Evolutionary conservation across 2,113 vertebrate species (phyloP).

Genomic region (Perognathus longimembris): DNA sequence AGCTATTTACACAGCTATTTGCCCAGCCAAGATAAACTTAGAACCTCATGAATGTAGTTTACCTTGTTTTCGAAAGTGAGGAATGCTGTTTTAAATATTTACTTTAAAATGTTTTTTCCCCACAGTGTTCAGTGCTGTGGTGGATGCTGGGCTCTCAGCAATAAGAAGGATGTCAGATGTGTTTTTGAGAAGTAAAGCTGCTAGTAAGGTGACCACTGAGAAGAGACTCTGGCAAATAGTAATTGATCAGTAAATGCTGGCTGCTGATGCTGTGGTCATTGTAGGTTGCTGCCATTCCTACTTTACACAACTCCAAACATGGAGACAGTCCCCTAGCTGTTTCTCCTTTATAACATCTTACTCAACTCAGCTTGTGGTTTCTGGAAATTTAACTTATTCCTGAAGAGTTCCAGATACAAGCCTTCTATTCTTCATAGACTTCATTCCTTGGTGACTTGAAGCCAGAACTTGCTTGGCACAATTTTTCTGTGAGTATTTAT

Average conservation of each 20-base stretch:
- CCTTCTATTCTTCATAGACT: not conserved
- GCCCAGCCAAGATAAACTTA: not conserved
- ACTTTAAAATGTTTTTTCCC: not conserved
- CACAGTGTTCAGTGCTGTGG: not conserved
- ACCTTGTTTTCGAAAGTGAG: not conserved
- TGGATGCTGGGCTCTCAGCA: not conserved
- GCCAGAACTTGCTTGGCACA: not conserved
- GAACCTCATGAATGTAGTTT: not conserved
- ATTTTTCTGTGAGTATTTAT: slow-evolving; percentile 56
- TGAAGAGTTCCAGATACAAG: not conserved
- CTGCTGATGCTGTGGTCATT: not conserved
- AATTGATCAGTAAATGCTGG: not conserved
- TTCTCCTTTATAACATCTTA: slow-evolving; percentile 28
- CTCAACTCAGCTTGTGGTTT: not conserved
- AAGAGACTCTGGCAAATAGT: not conserved
- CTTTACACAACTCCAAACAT: not conserved
- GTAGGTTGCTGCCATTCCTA: not conserved
- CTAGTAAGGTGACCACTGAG: not conserved
- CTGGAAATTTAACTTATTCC: not conserved
- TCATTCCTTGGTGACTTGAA: slow-evolving; percentile 20
- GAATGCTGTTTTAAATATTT: not conserved
- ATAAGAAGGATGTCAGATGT: not conserved
- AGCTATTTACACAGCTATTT: slow-evolving; percentile 4
- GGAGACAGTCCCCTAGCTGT: not conserved
- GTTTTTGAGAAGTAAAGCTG: not conserved